phyloP scores from a whole-genome alignment of 1,140 invertebrate species.

The Drosophila arawakana region DNA sequence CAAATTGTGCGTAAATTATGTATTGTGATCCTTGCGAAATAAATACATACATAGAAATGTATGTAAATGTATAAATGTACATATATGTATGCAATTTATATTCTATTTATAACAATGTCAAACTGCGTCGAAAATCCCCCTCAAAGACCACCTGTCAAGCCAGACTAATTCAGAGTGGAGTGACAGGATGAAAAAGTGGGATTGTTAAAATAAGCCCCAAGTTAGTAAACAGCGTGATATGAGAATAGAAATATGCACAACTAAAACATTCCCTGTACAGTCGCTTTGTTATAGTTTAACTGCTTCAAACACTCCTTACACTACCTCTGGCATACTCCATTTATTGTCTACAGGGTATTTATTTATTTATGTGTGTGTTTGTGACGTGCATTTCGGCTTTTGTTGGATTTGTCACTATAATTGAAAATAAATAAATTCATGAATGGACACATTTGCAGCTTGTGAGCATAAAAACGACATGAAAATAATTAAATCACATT shows the following conservation, averaged over 20 bases:
- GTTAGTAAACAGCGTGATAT: constrained; percentile 5
- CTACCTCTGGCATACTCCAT: background rate
- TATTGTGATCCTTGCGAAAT: constrained; percentile 37
- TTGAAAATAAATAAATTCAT: constrained; percentile 50
- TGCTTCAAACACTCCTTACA: background rate
- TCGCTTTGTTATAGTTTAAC: too few species aligned
- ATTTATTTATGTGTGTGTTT: background rate
- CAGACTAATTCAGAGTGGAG: background rate
- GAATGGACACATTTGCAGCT: constrained; percentile 10
- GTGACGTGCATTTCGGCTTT: background rate
- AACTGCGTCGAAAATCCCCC: constrained; percentile 29
- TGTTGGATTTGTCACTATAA: constrained; percentile 22
- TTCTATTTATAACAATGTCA: constrained; percentile 23
- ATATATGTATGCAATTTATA: too few species aligned
- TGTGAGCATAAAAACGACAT: background rate
- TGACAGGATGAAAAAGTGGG: background rate
- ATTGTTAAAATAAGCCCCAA: constrained; percentile 26
- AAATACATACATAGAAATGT: constrained; percentile 10
- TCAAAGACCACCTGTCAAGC: constrained; percentile 37
- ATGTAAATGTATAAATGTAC: background rate
- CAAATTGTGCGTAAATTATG: constrained; percentile 71
- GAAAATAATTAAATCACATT: too few species aligned
- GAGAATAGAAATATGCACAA: background rate
- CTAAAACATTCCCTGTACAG: background rate
- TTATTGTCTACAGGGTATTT: background rate